These are phyloP conservation scores for Dryobota labecula DNA, from an alignment of 2,888 invertebrate genomes.

Conservation along the genomic window DNA sequence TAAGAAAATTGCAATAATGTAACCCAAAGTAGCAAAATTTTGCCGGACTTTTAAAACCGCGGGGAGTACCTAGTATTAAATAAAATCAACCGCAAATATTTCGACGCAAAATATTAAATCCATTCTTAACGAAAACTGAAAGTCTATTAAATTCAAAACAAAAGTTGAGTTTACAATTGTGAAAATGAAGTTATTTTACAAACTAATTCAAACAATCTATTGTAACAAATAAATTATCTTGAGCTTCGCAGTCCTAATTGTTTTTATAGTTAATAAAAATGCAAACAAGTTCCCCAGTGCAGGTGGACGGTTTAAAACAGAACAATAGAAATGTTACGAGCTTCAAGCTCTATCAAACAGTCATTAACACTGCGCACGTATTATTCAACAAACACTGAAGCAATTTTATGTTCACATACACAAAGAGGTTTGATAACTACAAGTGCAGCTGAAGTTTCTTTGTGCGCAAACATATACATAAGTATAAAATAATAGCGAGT, in stretches of 20 bases:
- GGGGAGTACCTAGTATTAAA: too few relatives aligned
- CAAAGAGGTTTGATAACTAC: conserved; percentile 59
- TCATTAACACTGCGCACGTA: conserved; percentile 68
- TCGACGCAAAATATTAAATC: conserved; percentile 31
- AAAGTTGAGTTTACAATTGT: conserved; percentile 23
- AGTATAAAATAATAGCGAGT: conserved; percentile 31
- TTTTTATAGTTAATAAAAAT: conserved; percentile 61
- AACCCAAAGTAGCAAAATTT: too few relatives aligned
- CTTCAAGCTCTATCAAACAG: conserved; percentile 68
- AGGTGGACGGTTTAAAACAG: conserved; percentile 59
- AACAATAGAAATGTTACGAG: conserved; percentile 62
- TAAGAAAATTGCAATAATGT: too few relatives aligned
- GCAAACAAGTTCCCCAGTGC: conserved; percentile 52
- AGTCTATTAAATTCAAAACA: conserved; percentile 42
- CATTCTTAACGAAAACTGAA: conserved; percentile 43
- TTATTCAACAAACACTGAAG: conserved; percentile 67
- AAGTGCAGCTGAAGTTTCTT: conserved; percentile 52
- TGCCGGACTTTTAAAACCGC: too few relatives aligned
- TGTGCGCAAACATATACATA: conserved; percentile 37
- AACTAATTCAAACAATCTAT: conserved; percentile 50
- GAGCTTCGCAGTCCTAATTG: conserved; percentile 50
- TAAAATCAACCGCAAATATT: conserved; percentile 43
- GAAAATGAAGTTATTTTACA: conserved; percentile 43
- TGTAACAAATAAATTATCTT: conserved; percentile 42
- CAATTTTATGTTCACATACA: conserved; percentile 64